Percentiles rank a stretch among this genome's conserved stretches.
Evolutionary conservation across 2,797 vertebrate genomes (phyloP).

Genomic region (Lacerta viridis): DNA sequence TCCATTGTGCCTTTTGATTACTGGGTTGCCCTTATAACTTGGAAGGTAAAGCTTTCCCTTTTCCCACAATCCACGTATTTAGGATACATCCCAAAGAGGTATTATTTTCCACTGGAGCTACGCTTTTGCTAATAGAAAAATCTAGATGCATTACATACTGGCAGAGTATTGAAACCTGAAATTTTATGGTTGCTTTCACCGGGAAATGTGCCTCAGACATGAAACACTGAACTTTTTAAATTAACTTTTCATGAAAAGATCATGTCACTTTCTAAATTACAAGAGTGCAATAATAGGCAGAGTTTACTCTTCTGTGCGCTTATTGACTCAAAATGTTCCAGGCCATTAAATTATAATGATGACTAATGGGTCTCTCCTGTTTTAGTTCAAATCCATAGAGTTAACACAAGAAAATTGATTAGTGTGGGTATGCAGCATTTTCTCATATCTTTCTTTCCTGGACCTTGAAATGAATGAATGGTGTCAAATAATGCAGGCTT

Average conservation of each 20-base stretch:
- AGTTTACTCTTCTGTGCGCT: slow-evolving; percentile 57
- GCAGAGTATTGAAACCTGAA: background rate
- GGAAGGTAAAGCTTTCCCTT: background rate
- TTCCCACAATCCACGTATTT: background rate
- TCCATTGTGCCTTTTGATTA: background rate
- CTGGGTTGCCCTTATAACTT: background rate
- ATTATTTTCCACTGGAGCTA: background rate
- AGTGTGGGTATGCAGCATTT: slow-evolving; percentile 12
- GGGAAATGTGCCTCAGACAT: slow-evolving; percentile 42
- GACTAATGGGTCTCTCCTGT: slow-evolving; percentile 56
- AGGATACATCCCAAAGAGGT: background rate
- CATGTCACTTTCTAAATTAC: slow-evolving; percentile 35
- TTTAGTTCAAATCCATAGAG: slow-evolving; percentile 57
- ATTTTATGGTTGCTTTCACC: slow-evolving; percentile 28
- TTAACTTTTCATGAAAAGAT: slow-evolving; percentile 47
- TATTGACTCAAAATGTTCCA: slow-evolving; percentile 54
- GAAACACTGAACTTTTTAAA: slow-evolving; percentile 31
- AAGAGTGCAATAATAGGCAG: slow-evolving; percentile 39
- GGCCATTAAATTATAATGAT: slow-evolving; percentile 57
- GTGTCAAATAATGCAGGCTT: background rate
- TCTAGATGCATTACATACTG: background rate
- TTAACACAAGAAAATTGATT: slow-evolving; percentile 48
- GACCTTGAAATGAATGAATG: slow-evolving; percentile 32
- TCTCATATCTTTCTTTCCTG: background rate
- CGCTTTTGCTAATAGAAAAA: background rate